A percentile compares a stretch with the other conserved stretches of the same genome.
Conservation (phyloP, 2,888 invertebrate genomes). For the Athalia cordata region DNA sequence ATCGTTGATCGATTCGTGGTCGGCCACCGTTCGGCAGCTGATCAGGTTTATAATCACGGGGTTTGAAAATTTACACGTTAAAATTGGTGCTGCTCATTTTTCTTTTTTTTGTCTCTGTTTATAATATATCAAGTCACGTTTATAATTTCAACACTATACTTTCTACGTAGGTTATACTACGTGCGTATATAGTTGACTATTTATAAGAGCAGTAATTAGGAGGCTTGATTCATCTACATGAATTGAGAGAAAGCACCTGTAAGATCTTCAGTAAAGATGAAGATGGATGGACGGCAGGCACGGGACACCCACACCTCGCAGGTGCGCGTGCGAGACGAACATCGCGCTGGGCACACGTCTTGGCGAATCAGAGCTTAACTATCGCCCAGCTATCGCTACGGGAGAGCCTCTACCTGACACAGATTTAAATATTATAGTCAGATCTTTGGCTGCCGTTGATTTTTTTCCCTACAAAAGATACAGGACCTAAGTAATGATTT, state of each 20-base stretch:
- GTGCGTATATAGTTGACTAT: too few relatives aligned
- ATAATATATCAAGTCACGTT: too few relatives aligned
- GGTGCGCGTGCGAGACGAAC: conserved; percentile 39
- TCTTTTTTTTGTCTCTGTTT: neutral
- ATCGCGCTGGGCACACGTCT: conserved; percentile 44
- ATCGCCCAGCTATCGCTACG: conserved; percentile 61
- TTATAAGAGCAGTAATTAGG: too few relatives aligned
- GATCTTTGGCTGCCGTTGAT: neutral
- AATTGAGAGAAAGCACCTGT: too few relatives aligned
- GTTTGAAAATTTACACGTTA: conserved; percentile 55
- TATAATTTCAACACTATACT: too few relatives aligned
- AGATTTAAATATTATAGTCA: conserved; percentile 47
- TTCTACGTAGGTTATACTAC: too few relatives aligned
- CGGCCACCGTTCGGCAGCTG: conserved; percentile 55
- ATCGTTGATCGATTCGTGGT: conserved; percentile 26
- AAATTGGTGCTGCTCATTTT: neutral
- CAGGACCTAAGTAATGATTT: neutral
- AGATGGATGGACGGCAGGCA: too few relatives aligned
- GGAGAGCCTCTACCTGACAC: conserved; percentile 59
- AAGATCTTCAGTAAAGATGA: too few relatives aligned
- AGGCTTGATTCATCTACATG: too few relatives aligned
- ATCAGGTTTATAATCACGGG: conserved; percentile 54
- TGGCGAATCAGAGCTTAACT: conserved; percentile 68
- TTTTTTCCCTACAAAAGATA: neutral
- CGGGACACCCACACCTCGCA: neutral